phyloP scores from a whole-genome alignment of 1,140 invertebrate genomes.

The Sipha flava region DNA sequence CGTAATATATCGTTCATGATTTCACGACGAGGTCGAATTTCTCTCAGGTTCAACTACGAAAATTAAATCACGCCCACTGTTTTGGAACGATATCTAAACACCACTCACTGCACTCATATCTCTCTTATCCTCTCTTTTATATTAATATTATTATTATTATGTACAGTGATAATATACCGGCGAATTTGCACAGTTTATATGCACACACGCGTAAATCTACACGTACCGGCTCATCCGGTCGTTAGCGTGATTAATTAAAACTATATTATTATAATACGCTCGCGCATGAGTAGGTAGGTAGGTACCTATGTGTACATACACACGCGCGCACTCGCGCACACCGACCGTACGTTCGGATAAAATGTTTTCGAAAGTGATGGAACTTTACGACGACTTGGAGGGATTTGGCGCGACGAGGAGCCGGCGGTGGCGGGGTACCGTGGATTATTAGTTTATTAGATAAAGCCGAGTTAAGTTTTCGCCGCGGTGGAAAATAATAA shows the following conservation, averaged over 20 bases:
- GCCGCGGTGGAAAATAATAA: constrained; percentile 15
- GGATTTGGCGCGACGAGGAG: neutral
- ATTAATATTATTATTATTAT: no score
- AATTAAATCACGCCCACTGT: neutral
- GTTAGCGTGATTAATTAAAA: constrained; percentile 27
- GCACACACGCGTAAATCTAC: neutral
- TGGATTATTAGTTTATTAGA: constrained; percentile 13
- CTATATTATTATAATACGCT: neutral
- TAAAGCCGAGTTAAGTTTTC: neutral
- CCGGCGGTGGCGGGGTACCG: neutral
- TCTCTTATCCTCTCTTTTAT: neutral
- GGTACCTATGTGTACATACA: neutral
- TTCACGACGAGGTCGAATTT: neutral
- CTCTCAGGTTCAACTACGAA: neutral
- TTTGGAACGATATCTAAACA: constrained; percentile 11
- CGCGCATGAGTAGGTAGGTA: no score
- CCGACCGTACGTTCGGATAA: no score
- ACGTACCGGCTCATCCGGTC: neutral
- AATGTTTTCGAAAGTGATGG: neutral
- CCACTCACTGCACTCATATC: neutral
- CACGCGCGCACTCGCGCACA: no score
- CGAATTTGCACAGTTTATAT: no score
- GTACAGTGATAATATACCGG: no score
- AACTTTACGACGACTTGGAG: neutral
- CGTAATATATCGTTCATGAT: neutral